Base-by-base conservation (phyloP, 2,888 invertebrate genomes). In the Cerceris ruficornis region DNA sequence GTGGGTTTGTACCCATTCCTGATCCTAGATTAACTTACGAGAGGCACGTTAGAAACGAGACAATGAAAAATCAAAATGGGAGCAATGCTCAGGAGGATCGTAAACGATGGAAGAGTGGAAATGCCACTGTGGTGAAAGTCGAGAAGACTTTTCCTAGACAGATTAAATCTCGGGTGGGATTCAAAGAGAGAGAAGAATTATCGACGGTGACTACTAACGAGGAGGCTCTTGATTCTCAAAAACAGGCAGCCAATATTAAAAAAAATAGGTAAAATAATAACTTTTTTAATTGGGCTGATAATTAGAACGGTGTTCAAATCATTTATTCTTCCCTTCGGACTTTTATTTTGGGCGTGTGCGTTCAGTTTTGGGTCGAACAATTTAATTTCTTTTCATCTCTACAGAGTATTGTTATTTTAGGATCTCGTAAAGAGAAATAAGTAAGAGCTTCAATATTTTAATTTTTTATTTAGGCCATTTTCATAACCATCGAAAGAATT, bases 1-100 rank as follows among this genome's bases (percentile, higher is more conserved):
- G 96, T 50, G 97, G 97, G 7, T 97, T 97, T 87, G 94, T 94
- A 89, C 97, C 97, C 0, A 95, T 95, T 17, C 90, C 89, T 89
- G 94, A 94, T 89, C 94, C 93, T 0, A 81, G 88, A 28, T 57
- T 88, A 1, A 69, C 74, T 7, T 77, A 82, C 6, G 79, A 86
- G 13, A 73, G 41, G 13, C 75, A 62, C 9, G 11, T 43, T n/a
- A 85, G 69, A 39, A 86, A 86, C 15, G 82, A 84, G n/a, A 86
- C 75, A 2, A 11, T 43, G 4, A 81, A 58, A 9, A 67, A 15
- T 28, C 76, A 73, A 42, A 88, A 82, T 43, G 79, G 83, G 0
- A 89, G 81, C 5, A 70, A 80, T 15, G 72, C 83, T n/a, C 66
- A 83, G 7, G 86, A 87, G 11, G 87, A 88, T 8, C 77, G 82